Conservation (phyloP, 2,888 invertebrate species). For the Erebia palarica region DNA sequence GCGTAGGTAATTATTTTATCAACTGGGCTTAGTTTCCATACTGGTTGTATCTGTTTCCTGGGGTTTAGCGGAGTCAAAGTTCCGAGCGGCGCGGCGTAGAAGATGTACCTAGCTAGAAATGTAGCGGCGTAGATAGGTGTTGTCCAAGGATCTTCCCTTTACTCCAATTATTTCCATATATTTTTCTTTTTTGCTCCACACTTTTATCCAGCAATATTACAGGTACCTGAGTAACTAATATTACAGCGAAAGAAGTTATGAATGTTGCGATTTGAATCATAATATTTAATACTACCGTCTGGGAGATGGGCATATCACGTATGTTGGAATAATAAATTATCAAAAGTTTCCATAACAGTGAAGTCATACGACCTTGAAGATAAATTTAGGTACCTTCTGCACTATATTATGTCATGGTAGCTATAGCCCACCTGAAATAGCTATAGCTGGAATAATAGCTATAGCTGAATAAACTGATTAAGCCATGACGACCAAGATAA, state of each 20-base stretch:
- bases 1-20: too few species aligned
- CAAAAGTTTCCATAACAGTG: background rate
- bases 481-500: too few species aligned
- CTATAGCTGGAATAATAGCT: too few species aligned
- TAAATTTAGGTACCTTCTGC: background rate
- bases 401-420: slow-evolving; percentile 4
- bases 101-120: too few species aligned
- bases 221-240: background rate
- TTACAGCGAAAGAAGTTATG: background rate
- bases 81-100: background rate
- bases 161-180: background rate
- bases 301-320: background rate
- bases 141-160: background rate
- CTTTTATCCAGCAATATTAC: too few species aligned
- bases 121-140: background rate
- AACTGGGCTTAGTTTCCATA: too few species aligned
- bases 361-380: slow-evolving; percentile 14
- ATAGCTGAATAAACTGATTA: background rate
- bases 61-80: too few species aligned
- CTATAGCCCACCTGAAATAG: background rate
- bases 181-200: too few species aligned
- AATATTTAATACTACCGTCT: background rate
- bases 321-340: slow-evolving; percentile 12
- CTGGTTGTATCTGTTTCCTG: too few species aligned
- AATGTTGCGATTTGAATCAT: background rate